phyloP scores from a whole-genome alignment of 1,140 invertebrate genomes.

The Eubasilissa regina region DNA sequence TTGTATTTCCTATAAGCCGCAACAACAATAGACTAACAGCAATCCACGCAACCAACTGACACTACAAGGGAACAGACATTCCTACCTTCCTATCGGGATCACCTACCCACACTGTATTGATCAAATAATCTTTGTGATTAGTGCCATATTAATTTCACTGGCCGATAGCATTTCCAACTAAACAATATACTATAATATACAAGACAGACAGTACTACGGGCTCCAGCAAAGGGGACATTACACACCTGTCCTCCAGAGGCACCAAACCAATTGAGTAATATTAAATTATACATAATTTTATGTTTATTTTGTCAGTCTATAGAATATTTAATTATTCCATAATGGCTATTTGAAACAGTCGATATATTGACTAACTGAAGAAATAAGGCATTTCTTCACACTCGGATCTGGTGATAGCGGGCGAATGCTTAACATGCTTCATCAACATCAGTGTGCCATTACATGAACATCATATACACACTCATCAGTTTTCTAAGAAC shows the following conservation, averaged over 20 bases:
- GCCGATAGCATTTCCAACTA: conserved; percentile 52
- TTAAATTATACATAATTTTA: too few relatives aligned
- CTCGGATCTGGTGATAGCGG: too few relatives aligned
- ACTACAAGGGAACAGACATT: conserved; percentile 9
- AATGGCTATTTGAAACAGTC: too few relatives aligned
- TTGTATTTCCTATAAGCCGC: conserved; percentile 22
- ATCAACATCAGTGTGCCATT: too few relatives aligned
- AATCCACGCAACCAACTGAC: conserved; percentile 51
- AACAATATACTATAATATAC: conserved; percentile 45
- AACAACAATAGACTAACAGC: conserved; percentile 48
- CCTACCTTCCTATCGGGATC: conserved; percentile 28
- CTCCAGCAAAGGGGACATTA: conserved; percentile 44
- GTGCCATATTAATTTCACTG: conserved; percentile 57
- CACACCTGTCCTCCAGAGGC: conserved; percentile 53
- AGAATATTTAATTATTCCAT: too few relatives aligned
- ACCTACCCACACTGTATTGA: conserved; percentile 54
- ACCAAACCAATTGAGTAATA: neutral
- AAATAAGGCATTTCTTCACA: too few relatives aligned
- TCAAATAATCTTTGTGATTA: conserved; percentile 61
- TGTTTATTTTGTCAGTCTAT: too few relatives aligned
- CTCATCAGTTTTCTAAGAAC: too few relatives aligned
- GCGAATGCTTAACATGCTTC: too few relatives aligned
- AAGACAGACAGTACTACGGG: conserved; percentile 2
- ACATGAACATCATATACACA: too few relatives aligned
- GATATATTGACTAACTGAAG: too few relatives aligned